phyloP scores from a whole-genome alignment of 2,888 invertebrate genomes.

The Dascillus cervinus region DNA sequence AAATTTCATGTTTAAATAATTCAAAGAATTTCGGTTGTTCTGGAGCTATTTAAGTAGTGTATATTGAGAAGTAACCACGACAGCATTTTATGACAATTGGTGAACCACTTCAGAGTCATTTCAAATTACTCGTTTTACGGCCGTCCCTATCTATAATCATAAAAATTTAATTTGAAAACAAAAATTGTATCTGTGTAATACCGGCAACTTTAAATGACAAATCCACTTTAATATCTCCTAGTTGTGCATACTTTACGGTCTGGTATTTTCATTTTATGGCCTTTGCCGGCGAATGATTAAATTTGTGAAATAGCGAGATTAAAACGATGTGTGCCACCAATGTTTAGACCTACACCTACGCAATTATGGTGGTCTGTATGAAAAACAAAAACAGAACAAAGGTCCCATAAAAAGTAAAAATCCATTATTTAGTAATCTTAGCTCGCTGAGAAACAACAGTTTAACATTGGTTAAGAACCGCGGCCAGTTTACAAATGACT shows the following conservation, averaged over 20 bases:
- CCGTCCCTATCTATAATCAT: conserved; percentile 4
- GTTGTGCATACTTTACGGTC: conserved; percentile 2
- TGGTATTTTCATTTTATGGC: conserved; percentile 2
- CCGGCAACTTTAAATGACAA: conserved; percentile 1
- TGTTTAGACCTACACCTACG: conserved; percentile 6
- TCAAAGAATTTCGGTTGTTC: too few relatives aligned
- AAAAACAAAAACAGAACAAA: conserved; percentile 13
- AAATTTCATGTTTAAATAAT: too few relatives aligned
- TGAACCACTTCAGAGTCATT: conserved; percentile 10
- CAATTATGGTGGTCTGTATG: conserved; percentile 13
- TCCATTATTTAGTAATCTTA: conserved; percentile 20
- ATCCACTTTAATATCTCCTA: conserved; percentile 1
- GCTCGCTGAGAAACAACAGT: conserved; percentile 15
- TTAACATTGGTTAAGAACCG: conserved; percentile 12
- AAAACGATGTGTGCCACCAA: conserved; percentile 1
- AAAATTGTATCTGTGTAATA: background rate
- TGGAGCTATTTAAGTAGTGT: too few relatives aligned
- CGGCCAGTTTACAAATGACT: conserved; percentile 21
- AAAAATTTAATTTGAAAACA: background rate
- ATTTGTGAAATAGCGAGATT: too few relatives aligned
- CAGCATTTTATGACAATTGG: conserved; percentile 14
- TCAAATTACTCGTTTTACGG: conserved; percentile 11
- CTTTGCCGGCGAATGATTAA: too few relatives aligned
- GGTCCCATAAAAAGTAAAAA: conserved; percentile 10
- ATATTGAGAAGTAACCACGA: too few relatives aligned